Percentiles rank a stretch among this genome's conserved stretches.
Evolutionary conservation across 2,113 vertebrate genomes (phyloP).

Genomic region (Hemichromis elongatus): DNA sequence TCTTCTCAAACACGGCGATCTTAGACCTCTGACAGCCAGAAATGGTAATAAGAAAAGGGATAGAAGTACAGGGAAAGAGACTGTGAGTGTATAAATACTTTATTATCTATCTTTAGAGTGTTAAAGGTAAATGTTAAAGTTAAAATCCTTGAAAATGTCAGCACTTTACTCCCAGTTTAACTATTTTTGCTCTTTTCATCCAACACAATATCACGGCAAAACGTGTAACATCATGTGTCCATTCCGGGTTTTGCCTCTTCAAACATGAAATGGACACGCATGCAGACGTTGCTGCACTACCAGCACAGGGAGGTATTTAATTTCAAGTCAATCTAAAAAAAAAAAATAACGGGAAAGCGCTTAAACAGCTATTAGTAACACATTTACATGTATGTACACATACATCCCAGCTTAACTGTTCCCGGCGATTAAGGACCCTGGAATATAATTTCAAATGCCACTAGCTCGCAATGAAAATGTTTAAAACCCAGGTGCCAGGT

Average conservation of each 20-base stretch:
- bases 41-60: neutral
- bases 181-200: neutral
- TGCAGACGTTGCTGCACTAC: neutral
- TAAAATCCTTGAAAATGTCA: neutral
- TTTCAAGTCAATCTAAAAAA: neutral
- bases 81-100: neutral
- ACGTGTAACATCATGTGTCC: neutral
- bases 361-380: neutral
- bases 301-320: neutral
- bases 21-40: constrained; percentile 81
- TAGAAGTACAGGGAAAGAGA: neutral
- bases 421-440: neutral
- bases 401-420: neutral
- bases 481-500: neutral
- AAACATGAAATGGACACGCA: neutral
- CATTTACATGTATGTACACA: neutral
- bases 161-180: neutral
- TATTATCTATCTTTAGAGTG: neutral
- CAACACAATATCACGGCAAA: neutral
- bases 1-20: constrained; percentile 99
- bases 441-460: neutral
- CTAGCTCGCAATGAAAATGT: neutral
- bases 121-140: neutral
- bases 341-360: neutral
- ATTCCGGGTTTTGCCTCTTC: neutral